Conservation (phyloP, 2,888 invertebrate genomes). For the Copidosoma aretas region DNA sequence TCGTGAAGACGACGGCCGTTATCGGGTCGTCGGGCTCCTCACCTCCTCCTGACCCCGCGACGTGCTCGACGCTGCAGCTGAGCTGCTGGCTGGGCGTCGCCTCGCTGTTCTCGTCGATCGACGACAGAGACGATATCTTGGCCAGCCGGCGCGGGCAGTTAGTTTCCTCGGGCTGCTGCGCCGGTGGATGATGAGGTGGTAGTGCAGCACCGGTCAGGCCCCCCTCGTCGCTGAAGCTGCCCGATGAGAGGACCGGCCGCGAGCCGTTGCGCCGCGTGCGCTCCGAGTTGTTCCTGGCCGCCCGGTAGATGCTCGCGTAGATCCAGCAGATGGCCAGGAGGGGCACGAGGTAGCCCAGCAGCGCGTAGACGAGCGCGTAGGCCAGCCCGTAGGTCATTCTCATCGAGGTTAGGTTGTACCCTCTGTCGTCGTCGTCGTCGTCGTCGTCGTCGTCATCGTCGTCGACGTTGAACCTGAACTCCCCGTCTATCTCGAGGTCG, state of each 20-base stretch:
- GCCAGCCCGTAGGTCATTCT: slow-evolving; percentile 61
- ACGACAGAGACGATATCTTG: slow-evolving; percentile 60
- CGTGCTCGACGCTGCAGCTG: slow-evolving; percentile 34
- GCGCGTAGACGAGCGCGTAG: slow-evolving; percentile 63
- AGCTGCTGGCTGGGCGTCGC: slow-evolving; percentile 48
- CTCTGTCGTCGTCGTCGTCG: too few species aligned
- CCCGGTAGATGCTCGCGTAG: slow-evolving; percentile 77
- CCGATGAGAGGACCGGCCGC: slow-evolving; percentile 55
- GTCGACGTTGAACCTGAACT: too few species aligned
- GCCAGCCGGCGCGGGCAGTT: slow-evolving; percentile 42
- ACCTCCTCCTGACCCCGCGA: slow-evolving; percentile 31
- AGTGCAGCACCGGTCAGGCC: neutral
- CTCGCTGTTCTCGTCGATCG: slow-evolving; percentile 60
- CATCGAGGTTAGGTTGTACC: too few species aligned
- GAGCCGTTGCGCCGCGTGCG: slow-evolving; percentile 64
- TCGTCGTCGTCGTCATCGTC: too few species aligned
- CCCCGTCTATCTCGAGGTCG: slow-evolving; percentile 39
- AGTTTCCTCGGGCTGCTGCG: slow-evolving; percentile 41
- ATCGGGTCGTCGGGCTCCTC: slow-evolving; percentile 4
- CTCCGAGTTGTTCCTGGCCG: slow-evolving; percentile 76
- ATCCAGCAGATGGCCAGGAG: slow-evolving; percentile 74
- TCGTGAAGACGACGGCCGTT: slow-evolving; percentile 54
- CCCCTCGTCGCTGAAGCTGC: slow-evolving; percentile 53
- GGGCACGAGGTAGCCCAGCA: slow-evolving; percentile 65
- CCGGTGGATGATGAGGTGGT: slow-evolving; percentile 52